Evolutionary conservation across 2,888 invertebrate genomes (phyloP), one percentile per base, ranked within the genome.

Genomic region (Cantharis rustica): DNA sequence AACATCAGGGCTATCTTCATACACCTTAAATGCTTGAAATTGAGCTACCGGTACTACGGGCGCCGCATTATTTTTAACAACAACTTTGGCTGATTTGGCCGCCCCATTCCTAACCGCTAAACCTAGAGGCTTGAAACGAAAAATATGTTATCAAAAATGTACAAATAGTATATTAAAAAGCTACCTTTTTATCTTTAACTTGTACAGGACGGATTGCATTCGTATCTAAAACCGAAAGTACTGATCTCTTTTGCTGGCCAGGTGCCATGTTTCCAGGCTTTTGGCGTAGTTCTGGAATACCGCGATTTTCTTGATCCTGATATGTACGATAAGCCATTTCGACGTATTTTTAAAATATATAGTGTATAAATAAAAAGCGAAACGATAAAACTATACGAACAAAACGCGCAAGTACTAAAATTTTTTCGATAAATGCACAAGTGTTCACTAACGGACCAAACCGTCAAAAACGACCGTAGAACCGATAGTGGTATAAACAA

Each of bases 271-370:
- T 87, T 79, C 89, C 89, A 82, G 90, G 85, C 80, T 86, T 87
- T 81, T 84, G 84, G 74, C 84, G 83, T 70, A 83, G 72, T 78
- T 84, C 82, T 7, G 89, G 86, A 82, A 91, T 89, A 66, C 72
- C 75, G 78, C 89, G 89, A 88, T 95, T 95, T 89, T 95, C 95
- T 87, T 93, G 93, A 88, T 95, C 95, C 88, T 93, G 93, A 88
- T 93, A 93, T 85, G 95, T 93, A 88, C 92, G 91, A 88, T 95
- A 93, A 83, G 94, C 94, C 95, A 95, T 94, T 88, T 87, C 79
- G 4, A 78, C 70, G 62, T 79, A 75, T 27, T 68, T 73, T 68
- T 73, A 75, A 61, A 75, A 73, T 47, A 7, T 61, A 74, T 78
- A 73, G 73, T 70, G 47, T 17, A 63, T 27, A 68, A 71, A 17